phyloP scores from a whole-genome alignment of 2,797 vertebrate species.

The Steatocranus sp. region DNA sequence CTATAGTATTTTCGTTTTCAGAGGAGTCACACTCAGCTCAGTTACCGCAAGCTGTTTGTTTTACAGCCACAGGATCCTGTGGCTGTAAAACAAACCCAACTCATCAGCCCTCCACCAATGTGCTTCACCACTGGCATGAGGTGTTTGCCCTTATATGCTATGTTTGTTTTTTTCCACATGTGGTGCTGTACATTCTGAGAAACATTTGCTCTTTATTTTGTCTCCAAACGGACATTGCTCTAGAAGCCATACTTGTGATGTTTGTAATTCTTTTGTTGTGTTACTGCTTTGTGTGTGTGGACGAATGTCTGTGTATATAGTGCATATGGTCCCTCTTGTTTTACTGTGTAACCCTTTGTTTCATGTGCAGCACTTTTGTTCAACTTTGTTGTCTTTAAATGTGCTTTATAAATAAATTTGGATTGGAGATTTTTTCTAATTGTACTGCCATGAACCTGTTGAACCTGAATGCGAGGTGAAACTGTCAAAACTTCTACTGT shows the following conservation, averaged over 20 bases:
- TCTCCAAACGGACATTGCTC: background rate
- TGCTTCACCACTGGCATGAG: background rate
- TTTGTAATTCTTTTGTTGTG: background rate
- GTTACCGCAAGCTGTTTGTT: background rate
- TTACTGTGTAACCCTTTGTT: background rate
- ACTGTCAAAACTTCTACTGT: background rate
- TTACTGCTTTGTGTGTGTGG: background rate
- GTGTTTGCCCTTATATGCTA: background rate
- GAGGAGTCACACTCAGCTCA: background rate
- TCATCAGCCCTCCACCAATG: background rate
- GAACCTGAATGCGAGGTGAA: background rate
- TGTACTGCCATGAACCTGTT: background rate
- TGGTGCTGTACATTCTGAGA: background rate
- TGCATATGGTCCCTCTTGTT: background rate
- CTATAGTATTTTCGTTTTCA: background rate
- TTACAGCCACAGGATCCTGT: background rate
- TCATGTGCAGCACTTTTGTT: background rate
- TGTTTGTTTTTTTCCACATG: background rate
- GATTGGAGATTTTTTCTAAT: background rate
- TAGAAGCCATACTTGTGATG: background rate
- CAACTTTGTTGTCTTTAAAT: background rate
- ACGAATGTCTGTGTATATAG: background rate
- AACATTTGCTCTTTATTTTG: background rate
- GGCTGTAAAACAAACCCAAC: background rate
- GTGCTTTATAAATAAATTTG: background rate